phyloP scores from a whole-genome alignment of 1,140 invertebrate species.

The Dinoponera quadriceps region DNA sequence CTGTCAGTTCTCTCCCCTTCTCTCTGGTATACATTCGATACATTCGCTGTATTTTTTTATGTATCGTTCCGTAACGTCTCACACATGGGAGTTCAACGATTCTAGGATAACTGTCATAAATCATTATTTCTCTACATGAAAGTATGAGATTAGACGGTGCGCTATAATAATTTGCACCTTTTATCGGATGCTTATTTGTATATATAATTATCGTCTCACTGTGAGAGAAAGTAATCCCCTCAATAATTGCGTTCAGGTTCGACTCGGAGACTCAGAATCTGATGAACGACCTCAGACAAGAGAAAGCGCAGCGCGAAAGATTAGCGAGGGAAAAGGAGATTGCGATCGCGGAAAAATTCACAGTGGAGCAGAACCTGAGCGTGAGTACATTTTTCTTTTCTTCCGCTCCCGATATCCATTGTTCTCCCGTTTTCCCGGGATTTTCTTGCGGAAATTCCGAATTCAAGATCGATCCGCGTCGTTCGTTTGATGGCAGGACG shows the following conservation, averaged over 20 bases:
- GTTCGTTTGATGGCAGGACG: constrained; percentile 87
- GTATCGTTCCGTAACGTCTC: background rate
- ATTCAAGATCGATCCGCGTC: background rate
- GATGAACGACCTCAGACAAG: constrained; percentile 93
- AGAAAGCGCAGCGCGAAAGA: constrained; percentile 91
- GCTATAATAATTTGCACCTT: too few species aligned
- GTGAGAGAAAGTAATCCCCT: too few species aligned
- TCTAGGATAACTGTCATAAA: too few species aligned
- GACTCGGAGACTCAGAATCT: constrained; percentile 94
- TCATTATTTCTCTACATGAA: too few species aligned
- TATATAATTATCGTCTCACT: too few species aligned
- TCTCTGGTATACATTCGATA: background rate
- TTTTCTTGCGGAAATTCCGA: constrained; percentile 13
- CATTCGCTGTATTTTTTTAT: too few species aligned
- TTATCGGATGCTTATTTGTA: too few species aligned
- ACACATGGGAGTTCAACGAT: too few species aligned
- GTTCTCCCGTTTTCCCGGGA: background rate
- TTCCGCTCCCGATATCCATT: too few species aligned
- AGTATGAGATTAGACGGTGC: too few species aligned
- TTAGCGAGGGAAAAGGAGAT: constrained; percentile 94
- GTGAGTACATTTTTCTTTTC: constrained; percentile 87
- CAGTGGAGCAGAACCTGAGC: constrained; percentile 93
- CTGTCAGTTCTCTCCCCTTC: background rate
- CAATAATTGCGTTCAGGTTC: constrained; percentile 86
- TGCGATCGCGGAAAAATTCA: constrained; percentile 93